A percentile compares a stretch with the other conserved stretches of the same genome.
phyloP scores from a whole-genome alignment of 2,113 vertebrate species.

The Micronisus gabar region DNA sequence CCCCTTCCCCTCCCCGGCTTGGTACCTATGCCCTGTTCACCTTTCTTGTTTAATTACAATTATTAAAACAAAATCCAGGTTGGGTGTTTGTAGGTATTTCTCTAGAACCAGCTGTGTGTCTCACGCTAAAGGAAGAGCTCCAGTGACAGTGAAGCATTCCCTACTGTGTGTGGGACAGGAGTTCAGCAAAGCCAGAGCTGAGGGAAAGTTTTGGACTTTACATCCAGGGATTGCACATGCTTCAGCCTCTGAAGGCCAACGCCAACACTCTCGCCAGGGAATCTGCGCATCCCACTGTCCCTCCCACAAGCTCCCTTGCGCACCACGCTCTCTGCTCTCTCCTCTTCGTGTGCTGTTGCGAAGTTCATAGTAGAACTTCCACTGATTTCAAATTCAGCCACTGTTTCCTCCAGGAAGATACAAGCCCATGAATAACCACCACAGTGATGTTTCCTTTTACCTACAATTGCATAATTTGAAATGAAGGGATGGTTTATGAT shows the following conservation, averaged over 20 bases:
- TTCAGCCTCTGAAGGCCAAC: neutral
- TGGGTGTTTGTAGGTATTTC: neutral
- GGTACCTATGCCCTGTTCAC: neutral
- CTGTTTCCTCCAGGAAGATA: neutral
- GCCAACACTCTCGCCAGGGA: fast-evolving
- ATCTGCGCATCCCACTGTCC: neutral
- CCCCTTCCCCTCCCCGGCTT: neutral
- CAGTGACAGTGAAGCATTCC: neutral
- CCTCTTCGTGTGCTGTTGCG: fast-evolving
- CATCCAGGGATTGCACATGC: fast-evolving
- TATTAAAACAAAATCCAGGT: neutral
- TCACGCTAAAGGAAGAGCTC: fast-evolving
- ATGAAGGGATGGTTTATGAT: neutral
- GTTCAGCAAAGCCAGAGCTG: neutral
- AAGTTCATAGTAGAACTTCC: neutral
- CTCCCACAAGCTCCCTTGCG: neutral
- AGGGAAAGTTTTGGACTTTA: neutral
- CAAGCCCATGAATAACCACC: neutral
- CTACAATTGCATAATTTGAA: neutral
- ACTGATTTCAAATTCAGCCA: neutral
- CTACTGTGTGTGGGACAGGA: neutral
- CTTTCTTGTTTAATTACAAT: neutral
- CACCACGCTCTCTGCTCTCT: fast-evolving
- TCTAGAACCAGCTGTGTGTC: neutral
- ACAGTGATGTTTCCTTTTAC: neutral